Evolutionary conservation across 2,888 invertebrate genomes (phyloP), one percentile per base, ranked within the genome.

Genomic region (Quadroppia sp.): DNA sequence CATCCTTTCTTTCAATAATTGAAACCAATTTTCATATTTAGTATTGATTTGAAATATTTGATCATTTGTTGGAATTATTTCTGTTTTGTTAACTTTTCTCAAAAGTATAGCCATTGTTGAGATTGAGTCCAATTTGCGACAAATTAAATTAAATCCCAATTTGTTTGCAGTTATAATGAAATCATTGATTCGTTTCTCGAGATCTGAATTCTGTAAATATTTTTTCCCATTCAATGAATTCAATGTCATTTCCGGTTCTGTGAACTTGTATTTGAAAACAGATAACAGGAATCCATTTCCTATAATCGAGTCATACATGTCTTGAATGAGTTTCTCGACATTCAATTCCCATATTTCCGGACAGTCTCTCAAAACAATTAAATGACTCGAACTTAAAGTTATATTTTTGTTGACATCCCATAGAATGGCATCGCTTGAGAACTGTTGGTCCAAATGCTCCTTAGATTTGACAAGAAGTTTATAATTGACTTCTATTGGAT

Each of bases 21-120:
- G 90, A 70, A 96, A 87, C 94, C 95, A 96, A 13, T 32, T 36
- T 25, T 71, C 71, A n/a, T 42, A 71, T 59, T 59, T 32, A 11
- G 42, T 69, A 11, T 30, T 73, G 2, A 77, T 70, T 23, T 48
- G 42, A 15, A 77, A 6, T n/a, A 77, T 30, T 0, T 74, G 11
- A 13, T 77, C 75, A 2, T 69, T 20, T 3, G 11, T 13, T 13
- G 70, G 69, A 15, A 48, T 25, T 30, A 50, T 17, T 64, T 23
- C 36, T 2, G 32, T 42, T 32, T 61, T 2, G 4, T 59, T 25
- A 77, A 80, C 79, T 79, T 86, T 88, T 56, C 90, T 87, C 73
- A 91, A 84, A 77, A 94, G 83, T 72, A 90, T 82, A 50, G 82
- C 61, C 1, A 81, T 80, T 36, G 80, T 80, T 50, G 82, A 67